Evolutionary conservation across 2,797 vertebrate species (phyloP).

Genomic region (Podargus strigoides): DNA sequence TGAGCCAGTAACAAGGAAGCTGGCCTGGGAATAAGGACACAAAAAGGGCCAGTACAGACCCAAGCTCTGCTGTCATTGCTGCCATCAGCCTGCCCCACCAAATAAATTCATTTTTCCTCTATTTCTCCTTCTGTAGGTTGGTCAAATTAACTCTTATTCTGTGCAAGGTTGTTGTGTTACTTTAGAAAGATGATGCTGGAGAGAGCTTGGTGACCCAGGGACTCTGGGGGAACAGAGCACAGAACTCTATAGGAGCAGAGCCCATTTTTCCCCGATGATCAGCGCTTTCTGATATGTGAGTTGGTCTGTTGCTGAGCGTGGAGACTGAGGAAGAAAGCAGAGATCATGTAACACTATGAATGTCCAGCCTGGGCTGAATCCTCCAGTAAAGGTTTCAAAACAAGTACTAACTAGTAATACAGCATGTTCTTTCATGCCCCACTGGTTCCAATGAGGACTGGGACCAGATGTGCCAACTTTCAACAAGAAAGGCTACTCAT

Average conservation of each 20-base stretch:
- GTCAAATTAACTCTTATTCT: background rate
- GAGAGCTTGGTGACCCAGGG: background rate
- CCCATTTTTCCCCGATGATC: background rate
- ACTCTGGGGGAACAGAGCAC: background rate
- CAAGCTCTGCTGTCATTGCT: background rate
- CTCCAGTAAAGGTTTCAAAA: background rate
- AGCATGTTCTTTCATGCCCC: background rate
- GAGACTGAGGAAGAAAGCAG: background rate
- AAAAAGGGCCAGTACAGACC: background rate
- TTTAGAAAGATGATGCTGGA: background rate
- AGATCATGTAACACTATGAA: fast-evolving
- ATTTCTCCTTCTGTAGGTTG: background rate
- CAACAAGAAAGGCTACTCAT: constrained; percentile 30
- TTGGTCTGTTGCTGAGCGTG: background rate
- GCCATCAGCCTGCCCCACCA: background rate
- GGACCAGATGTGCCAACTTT: constrained; percentile 48
- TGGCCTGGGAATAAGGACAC: background rate
- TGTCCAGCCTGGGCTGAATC: background rate
- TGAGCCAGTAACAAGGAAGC: background rate
- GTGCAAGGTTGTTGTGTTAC: background rate
- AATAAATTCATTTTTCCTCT: background rate
- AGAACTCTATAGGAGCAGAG: background rate
- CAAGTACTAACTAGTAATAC: background rate
- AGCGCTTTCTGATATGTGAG: background rate
- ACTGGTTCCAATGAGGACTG: background rate